Evolutionary conservation across 1,140 invertebrate species (phyloP), one percentile per base, ranked within the genome.

Genomic region (Hylaeus anthracinus): DNA sequence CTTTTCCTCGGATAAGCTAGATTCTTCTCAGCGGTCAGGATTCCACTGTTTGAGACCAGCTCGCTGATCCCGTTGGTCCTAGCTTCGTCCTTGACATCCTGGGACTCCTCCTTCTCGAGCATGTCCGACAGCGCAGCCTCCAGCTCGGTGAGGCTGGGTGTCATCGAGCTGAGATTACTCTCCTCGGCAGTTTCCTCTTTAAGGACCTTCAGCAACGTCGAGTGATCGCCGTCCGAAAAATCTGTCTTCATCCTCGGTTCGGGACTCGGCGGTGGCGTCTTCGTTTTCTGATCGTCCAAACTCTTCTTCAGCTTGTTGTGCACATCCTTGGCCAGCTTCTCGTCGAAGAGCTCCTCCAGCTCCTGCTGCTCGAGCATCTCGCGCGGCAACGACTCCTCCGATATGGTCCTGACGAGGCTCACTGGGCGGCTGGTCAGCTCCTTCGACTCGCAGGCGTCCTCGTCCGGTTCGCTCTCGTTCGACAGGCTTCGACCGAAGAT

Each of bases 71-170:
- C 58, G 15, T 41, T 51, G 2, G 15, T 41, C 39, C 10, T 72
- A 0, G 14, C 76, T 5, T 71, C 83, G 14, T 65, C 77, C 2
- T 74, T 85, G 2, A 14, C 37, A 4, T 86, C 75, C 2, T 73
- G 84, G 1, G 74, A 48, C 6, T 92, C 92, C 43, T 92, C 91
- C 56, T 88, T 90, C 73, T 93, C 93, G 5, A 93, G 72, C 90
- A 94, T 93, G 69, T 93, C 92, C 15, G 91, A 92, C 41, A 93
- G 87, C 2, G 93, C 92, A 5, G 84, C 91, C 72, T 93, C 93
- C 53, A 94, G 64, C 77, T 94, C 93, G 43, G 88, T 92, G 39
- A 94, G 87, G 61, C 92, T 93, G 6, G 93, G 92, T 39, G 93
- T 93, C 91, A 92, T 93, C 69, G 92, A 93, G 69, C 90, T 92